These are phyloP conservation scores for Meloidogyne hapla DNA, from an alignment of 1,140 invertebrate species.

Conservation along the genomic window DNA sequence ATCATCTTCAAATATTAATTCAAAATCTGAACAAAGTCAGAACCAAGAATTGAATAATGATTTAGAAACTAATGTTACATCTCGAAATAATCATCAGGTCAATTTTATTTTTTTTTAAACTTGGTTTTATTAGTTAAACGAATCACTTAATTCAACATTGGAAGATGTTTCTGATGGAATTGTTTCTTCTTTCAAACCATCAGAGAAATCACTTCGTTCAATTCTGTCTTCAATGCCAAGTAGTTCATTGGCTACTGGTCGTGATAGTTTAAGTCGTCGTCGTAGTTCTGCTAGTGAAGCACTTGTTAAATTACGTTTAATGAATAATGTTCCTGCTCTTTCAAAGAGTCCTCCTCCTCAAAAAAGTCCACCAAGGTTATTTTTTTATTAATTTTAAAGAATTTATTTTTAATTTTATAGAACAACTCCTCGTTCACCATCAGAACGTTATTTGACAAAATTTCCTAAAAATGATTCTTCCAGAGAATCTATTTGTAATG, in stretches of 20 bases:
- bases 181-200: constrained; percentile 24
- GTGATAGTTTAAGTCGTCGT: constrained; percentile 18
- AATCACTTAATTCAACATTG: background rate
- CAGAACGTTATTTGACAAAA: constrained; percentile 18
- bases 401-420: background rate
- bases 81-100: constrained; percentile 1
- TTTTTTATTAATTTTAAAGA: background rate
- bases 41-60: background rate
- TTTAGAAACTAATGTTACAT: background rate
- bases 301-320: constrained; percentile 14
- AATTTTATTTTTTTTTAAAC: background rate
- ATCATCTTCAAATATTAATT: background rate
- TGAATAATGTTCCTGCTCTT: constrained; percentile 20
- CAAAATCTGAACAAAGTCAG: background rate
- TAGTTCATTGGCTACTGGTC: constrained; percentile 8
- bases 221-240: constrained; percentile 13
- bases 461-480: constrained; percentile 20
- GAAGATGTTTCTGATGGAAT: background rate
- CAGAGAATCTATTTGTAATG: constrained; percentile 15
- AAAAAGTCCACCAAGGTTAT: constrained; percentile 11
- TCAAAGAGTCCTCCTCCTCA: constrained; percentile 10
- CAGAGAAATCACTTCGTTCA: constrained; percentile 25
- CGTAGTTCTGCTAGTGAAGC: constrained; percentile 26
- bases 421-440: background rate
- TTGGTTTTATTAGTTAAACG: background rate